phyloP scores from a whole-genome alignment of 2,888 invertebrate genomes.

The Acanthopleura granulata region DNA sequence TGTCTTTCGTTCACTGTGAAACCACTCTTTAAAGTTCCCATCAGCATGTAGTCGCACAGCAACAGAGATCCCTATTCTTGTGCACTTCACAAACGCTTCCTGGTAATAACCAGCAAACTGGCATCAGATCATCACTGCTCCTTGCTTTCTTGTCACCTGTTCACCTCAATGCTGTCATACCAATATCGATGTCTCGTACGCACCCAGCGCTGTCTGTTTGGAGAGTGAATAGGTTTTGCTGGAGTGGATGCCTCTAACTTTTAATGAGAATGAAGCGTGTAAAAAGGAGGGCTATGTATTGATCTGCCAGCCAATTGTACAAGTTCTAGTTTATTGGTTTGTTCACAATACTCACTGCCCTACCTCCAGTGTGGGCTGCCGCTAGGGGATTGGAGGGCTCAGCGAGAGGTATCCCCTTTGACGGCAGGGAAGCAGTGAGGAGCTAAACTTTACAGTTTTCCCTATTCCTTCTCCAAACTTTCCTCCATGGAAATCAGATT shows the following conservation, averaged over 20 bases:
- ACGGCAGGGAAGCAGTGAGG: not conserved
- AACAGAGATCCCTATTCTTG: too few species aligned
- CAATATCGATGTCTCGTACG: not conserved
- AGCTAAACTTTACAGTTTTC: not conserved
- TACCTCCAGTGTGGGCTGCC: not conserved
- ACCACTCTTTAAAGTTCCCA: too few species aligned
- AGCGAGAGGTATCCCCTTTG: not conserved
- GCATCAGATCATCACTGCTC: too few species aligned
- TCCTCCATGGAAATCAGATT: not conserved
- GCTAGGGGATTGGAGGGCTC: not conserved
- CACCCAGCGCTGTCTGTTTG: not conserved
- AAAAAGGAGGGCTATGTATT: slow-evolving; percentile 14
- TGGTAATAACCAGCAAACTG: too few species aligned
- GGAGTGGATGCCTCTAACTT: slow-evolving; percentile 13
- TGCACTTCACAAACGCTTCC: too few species aligned
- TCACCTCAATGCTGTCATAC: not conserved
- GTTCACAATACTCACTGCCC: not conserved
- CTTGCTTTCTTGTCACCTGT: too few species aligned
- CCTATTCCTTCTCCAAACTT: not conserved
- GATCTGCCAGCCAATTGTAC: slow-evolving; percentile 12
- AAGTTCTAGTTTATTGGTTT: slow-evolving; percentile 18
- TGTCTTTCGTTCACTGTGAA: too few species aligned
- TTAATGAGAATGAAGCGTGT: slow-evolving; percentile 1
- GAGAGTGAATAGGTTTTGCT: not conserved
- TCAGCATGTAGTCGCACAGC: too few species aligned